phyloP scores from a whole-genome alignment of 2,797 vertebrate species.

The Spinus pinus region DNA sequence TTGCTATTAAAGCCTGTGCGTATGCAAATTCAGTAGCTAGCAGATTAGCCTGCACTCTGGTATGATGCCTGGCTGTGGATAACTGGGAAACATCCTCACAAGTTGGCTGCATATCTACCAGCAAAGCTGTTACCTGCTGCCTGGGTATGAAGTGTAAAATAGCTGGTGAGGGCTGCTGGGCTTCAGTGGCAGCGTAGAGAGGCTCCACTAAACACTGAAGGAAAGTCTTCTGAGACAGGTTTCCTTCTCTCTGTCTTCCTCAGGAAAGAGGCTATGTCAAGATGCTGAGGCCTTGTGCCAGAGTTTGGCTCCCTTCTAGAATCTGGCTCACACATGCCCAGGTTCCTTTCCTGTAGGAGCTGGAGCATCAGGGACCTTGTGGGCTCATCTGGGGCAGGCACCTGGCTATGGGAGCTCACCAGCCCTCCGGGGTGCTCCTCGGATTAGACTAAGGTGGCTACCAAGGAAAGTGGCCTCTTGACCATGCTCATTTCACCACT shows the following conservation, averaged over 20 bases:
- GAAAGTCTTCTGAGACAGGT: background rate
- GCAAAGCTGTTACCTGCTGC: background rate
- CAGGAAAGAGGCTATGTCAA: background rate
- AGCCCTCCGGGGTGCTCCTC: background rate
- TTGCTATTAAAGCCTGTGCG: background rate
- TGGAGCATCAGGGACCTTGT: rapidly evolving
- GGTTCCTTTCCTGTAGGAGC: background rate
- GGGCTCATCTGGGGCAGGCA: rapidly evolving
- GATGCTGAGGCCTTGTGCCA: background rate
- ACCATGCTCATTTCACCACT: background rate
- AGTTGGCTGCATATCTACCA: background rate
- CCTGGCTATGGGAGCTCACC: background rate
- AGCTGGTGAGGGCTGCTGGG: background rate
- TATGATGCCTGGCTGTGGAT: background rate
- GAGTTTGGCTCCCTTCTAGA: background rate
- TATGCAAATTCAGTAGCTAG: background rate
- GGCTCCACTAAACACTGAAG: background rate
- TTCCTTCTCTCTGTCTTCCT: background rate
- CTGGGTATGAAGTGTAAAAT: background rate
- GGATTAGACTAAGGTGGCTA: background rate
- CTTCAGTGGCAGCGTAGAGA: rapidly evolving
- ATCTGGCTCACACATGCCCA: rapidly evolving
- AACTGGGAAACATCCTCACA: background rate
- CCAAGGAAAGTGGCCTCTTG: background rate
- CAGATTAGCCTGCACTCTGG: background rate